Base-by-base conservation (phyloP, 92 coral and sea anemone species). In the Diadumene lineata region DNA sequence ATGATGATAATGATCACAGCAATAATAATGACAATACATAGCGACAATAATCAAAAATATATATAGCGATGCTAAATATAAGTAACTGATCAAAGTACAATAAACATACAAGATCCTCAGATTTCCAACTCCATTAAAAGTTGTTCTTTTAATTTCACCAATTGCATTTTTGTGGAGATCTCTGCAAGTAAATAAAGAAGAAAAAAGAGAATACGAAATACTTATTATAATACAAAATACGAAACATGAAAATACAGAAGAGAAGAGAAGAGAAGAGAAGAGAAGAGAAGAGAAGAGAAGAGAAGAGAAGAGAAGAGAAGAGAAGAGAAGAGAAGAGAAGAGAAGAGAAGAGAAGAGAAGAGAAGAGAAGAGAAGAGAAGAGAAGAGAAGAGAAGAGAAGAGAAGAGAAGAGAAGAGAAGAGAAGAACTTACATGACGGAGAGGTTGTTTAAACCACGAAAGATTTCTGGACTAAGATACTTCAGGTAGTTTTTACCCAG, bases 131-230 rank as follows among this genome's bases (percentile, higher is more conserved):
- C 26, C 51, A 0, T 21, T 0, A 15, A 72, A 56, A 21, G 53
- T 27, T 32, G 17, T 11, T 22, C n/a, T 19, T n/a, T 21, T 46
- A 2, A 72, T 6, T 3, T 56, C 30, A 6, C 1, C 0, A 1
- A 72, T 61, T 21, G 7, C 46, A 34, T 72, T 72, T 0, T 25
- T 1, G 9, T 46, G 66, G 33, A 72, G 66, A 44, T 72, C 77
- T 11, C 77, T 72, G 43, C 7, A 72, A 30, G 1, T n/a, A 38
- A 4, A 38, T 38, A 38, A n/a, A n/a, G n/a, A n/a, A n/a, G n/a
- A n/a, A n/a, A n/a, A n/a, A n/a, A n/a, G n/a, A n/a, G n/a, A n/a
- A n/a, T n/a, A n/a, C n/a, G n/a, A n/a, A n/a, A n/a, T n/a, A n/a
- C n/a, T n/a, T n/a, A n/a, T n/a, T n/a, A n/a, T n/a, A n/a, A n/a